Evolutionary conservation across 2,888 invertebrate species (phyloP), one percentile per base, ranked within the genome.

Genomic region (Oscheius myriophilus): DNA sequence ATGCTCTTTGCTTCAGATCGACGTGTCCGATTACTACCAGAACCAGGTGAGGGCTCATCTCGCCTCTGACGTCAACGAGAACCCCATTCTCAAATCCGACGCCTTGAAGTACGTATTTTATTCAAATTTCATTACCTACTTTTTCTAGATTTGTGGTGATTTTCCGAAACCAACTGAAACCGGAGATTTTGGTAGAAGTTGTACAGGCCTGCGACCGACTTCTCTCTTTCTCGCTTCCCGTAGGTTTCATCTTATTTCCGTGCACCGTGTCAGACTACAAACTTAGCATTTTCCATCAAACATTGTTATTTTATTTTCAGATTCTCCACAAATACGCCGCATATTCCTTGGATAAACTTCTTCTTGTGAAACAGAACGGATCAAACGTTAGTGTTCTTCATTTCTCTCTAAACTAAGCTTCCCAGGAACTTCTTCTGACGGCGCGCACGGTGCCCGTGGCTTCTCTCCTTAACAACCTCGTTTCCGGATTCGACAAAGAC

Each of bases 121-220:
- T 9, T 9, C 33, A 9, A 9, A 33, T 33, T 9, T 33, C 4
- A 6, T 3, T 9, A 33, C 3, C 9, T 33, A 33, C 33, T 33
- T 3, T 9, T 6, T 9, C 9, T 33, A 73, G 73, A 42, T 75
- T 94, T 87, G 88, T 97, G 12, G 95, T 97, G 92, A 94, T 93
- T 7, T 98, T 98, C 89, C 91, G 98, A 69, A 93, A 93, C 68
- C 91, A 96, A 81, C 89, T 98, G 72, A 93, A 94, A 0, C 90
- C 91, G 57, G 92, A 93, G 75, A 89, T 92, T 14, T 89, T 96
- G 46, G 87, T 92, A 52, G 90, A 90, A 2, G 90, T 92, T 21
- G 87, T 97, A 23, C 67, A 68, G 18, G 71, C 71, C 0, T 57
- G 69, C 0, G 69, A 73, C 53, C 62, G 61, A 7, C 70, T 76